Conservation (phyloP, 2,113 vertebrate genomes). For the Daphoenositta chrysoptera region DNA sequence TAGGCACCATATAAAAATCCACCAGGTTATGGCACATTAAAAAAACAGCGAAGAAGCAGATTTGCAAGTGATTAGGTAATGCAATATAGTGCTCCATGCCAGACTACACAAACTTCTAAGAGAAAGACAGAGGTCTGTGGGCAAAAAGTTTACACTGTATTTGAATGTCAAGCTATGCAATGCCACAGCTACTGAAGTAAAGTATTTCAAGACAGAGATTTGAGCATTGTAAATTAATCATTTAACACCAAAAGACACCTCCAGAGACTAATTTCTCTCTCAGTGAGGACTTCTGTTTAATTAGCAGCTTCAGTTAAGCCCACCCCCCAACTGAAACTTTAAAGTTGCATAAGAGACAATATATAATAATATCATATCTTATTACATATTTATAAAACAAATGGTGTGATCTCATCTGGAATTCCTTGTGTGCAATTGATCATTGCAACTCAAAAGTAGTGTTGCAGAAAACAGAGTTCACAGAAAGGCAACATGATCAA, state of each 20-base stretch:
- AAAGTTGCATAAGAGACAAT: not conserved
- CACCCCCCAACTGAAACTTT: fast-evolving
- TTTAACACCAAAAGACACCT: not conserved
- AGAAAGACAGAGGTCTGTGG: not conserved
- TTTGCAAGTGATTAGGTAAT: not conserved
- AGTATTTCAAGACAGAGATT: not conserved
- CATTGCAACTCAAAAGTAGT: not conserved
- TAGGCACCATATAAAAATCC: not conserved
- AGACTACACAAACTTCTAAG: not conserved
- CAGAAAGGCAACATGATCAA: not conserved
- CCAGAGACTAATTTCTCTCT: not conserved
- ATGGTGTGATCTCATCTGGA: not conserved
- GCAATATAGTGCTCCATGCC: not conserved
- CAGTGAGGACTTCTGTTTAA: not conserved
- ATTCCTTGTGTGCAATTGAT: not conserved
- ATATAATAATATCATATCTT: not conserved
- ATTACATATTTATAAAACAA: not conserved
- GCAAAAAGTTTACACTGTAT: not conserved
- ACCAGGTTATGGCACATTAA: not conserved
- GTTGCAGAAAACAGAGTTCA: not conserved
- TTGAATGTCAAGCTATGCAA: not conserved
- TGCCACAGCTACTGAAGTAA: not conserved
- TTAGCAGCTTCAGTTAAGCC: not conserved
- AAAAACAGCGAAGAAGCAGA: not conserved
- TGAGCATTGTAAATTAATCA: not conserved